Percentiles rank a stretch among this genome's conserved stretches.
Conservation (phyloP, 2,113 vertebrate species). For the Clarias gariepinus region DNA sequence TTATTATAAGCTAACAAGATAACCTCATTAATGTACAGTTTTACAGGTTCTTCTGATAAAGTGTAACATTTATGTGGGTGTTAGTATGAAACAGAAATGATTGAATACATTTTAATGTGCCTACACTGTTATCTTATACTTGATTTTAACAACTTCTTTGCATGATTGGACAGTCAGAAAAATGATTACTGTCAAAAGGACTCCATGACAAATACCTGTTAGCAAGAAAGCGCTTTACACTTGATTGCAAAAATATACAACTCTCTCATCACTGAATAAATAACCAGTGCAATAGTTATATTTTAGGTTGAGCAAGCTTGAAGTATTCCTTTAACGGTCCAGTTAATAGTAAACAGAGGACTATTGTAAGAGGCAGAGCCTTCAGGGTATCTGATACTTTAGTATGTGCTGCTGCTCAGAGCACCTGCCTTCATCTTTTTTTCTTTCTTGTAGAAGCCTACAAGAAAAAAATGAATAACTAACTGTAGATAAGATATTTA, state of each 20-base stretch:
- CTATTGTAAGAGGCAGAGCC: constrained; percentile 13
- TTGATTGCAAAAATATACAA: neutral
- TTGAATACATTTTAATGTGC: neutral
- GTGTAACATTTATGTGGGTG: neutral
- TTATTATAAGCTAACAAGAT: too few relatives aligned
- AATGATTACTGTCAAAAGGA: neutral
- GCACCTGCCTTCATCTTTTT: neutral
- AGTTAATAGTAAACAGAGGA: constrained; percentile 24
- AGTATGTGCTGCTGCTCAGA: constrained; percentile 4
- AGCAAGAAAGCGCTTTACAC: neutral
- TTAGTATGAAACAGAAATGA: neutral
- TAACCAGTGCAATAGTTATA: neutral
- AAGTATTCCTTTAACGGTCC: neutral
- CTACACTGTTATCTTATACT: neutral
- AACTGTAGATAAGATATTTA: neutral
- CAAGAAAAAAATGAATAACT: neutral
- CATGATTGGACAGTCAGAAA: neutral
- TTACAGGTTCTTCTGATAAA: neutral
- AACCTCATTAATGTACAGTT: neutral
- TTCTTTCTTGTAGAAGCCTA: neutral
- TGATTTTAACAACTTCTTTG: neutral
- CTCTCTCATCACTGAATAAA: neutral
- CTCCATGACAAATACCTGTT: neutral
- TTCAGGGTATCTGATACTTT: constrained; percentile 19
- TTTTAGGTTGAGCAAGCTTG: constrained; percentile 1